Percentiles rank a stretch among this genome's conserved stretches.
Conservation (phyloP, 2,888 invertebrate species). For the Drosophila subsilvestris region DNA sequence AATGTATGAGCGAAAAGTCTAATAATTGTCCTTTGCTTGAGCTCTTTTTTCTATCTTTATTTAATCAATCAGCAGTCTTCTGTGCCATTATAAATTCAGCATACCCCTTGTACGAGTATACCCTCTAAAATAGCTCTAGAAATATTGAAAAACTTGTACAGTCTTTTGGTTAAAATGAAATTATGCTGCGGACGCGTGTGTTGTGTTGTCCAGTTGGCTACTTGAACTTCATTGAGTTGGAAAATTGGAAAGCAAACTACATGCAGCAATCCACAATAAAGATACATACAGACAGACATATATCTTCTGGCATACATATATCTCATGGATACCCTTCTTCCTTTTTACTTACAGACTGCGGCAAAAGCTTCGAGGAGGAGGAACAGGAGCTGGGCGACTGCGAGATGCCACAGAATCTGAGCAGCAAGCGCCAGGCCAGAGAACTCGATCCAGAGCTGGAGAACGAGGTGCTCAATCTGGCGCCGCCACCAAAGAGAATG, state of each 20-base stretch:
- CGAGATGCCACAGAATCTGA: conserved; percentile 74
- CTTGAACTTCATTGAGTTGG: conserved; percentile 82
- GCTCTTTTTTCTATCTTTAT: background rate
- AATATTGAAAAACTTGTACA: conserved; percentile 74
- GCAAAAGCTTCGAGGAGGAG: conserved; percentile 72
- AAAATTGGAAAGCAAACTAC: conserved; percentile 83
- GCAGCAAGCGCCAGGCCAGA: conserved; percentile 70
- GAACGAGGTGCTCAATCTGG: conserved; percentile 78
- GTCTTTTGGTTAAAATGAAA: conserved; percentile 58
- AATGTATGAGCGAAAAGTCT: no score
- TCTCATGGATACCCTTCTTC: conserved; percentile 48
- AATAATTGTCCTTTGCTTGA: no score
- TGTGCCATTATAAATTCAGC: background rate
- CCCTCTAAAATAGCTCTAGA: conserved; percentile 36
- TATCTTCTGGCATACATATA: conserved; percentile 8
- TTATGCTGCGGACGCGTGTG: conserved; percentile 56
- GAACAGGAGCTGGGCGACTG: conserved; percentile 49
- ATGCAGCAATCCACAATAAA: conserved; percentile 16
- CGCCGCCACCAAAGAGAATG: conserved; percentile 70
- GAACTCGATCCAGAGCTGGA: conserved; percentile 62
- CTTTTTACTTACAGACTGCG: conserved; percentile 76
- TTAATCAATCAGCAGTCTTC: no score
- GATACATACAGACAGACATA: conserved; percentile 2
- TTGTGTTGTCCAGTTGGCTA: conserved; percentile 52
- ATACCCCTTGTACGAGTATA: conserved; percentile 4